Base-by-base conservation (phyloP, 2,888 invertebrate genomes). In the Lepidocyrtoides sp. region DNA sequence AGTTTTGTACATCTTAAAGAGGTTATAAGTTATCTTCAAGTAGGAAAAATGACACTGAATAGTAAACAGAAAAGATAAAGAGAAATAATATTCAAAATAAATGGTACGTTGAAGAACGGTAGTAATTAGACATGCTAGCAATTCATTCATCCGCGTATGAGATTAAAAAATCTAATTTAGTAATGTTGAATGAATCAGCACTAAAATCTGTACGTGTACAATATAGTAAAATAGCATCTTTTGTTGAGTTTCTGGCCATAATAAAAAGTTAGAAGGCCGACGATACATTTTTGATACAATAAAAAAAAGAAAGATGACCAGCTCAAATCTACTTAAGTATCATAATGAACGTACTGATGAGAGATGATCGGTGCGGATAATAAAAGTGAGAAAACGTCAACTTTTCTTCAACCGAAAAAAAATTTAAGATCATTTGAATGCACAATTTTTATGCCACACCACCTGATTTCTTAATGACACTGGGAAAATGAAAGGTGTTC, bases 121-220 rank as follows among this genome's bases (percentile, higher is more conserved):
- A 41, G 69, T 69, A 69, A 69, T 69, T 69, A 69, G 69, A 36
- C 41, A 69, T 41, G 69, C 69, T 36, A 36, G 69, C 36, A 36
- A 8, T 2, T 2, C 20, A 54, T 54, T 54, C 20, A 54, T 20
- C 1, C 20, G 14, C 2, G 5, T 5, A 60, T 26, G 60, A 23
- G 26, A 17, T 12, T 20, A 60, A 60, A 60, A 14, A 17, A 29
- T 63, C 29, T 69, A 69, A 51, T 51, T 75, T 75, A n/a, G 75
- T n/a, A 7, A n/a, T 75, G 14, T 2, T 20, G 14, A 48, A 51
- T 75, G 75, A 75, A 75, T 75, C 75, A 75, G 75, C 75, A 75
- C 0, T 48, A 14, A 14, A 2, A 23, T 5, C 7, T 3, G 75
- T 63, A 63, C 4, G 14, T 29, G 29, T 63, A 26, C 57, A 57